These are phyloP conservation scores for Syngnathus rostellatus DNA, from an alignment of 2,797 vertebrate species.

Conservation along the genomic window DNA sequence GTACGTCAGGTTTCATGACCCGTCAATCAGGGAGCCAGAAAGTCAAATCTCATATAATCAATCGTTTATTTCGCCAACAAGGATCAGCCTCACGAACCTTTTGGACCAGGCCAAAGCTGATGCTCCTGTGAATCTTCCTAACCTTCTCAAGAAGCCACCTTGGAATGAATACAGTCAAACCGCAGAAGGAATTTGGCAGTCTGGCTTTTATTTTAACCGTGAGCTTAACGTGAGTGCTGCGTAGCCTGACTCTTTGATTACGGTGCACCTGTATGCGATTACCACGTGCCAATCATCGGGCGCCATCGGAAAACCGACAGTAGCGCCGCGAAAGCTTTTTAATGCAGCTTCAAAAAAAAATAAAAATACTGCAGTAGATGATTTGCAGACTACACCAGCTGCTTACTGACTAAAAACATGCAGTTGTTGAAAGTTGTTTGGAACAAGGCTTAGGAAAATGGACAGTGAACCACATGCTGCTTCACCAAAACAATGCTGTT, in stretches of 20 bases:
- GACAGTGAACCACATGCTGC: no score
- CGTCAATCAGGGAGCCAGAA: conserved; percentile 31
- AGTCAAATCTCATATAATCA: conserved; percentile 5
- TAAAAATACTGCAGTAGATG: no score
- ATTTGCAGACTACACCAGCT: no score
- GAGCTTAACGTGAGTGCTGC: conserved; percentile 20
- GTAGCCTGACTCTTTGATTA: conserved; percentile 29
- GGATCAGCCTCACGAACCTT: no score
- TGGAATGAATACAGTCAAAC: conserved; percentile 25
- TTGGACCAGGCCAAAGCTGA: background rate
- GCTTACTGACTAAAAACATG: no score
- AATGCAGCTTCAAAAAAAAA: conserved; percentile 12
- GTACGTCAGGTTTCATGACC: conserved; percentile 26
- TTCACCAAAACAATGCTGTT: no score
- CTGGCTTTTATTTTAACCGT: conserved; percentile 43
- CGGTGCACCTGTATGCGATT: conserved; percentile 40
- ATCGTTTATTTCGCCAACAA: background rate
- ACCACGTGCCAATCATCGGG: conserved; percentile 26
- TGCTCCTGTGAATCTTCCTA: conserved; percentile 22
- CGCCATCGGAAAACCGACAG: conserved; percentile 8
- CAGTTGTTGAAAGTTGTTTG: no score
- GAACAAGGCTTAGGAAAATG: no score
- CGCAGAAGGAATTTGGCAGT: conserved; percentile 33
- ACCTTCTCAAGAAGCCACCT: conserved; percentile 27
- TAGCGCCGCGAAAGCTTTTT: conserved; percentile 31